Conservation (phyloP, 2,113 vertebrate species). For the Nettapus auritus region DNA sequence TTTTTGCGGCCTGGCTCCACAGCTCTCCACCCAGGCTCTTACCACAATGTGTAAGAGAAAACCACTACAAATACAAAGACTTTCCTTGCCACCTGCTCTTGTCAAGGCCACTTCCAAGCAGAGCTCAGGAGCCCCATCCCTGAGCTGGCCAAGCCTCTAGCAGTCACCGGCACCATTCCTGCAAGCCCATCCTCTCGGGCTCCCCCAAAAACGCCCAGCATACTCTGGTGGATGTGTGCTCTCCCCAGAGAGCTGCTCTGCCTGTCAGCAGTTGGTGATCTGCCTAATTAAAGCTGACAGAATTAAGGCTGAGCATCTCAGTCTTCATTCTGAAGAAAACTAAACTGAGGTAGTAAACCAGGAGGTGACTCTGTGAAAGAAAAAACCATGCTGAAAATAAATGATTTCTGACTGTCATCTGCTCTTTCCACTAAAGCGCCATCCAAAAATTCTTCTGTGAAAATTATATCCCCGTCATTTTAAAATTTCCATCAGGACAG, state of each 20-base stretch:
- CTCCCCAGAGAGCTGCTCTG: background rate
- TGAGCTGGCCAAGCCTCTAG: background rate
- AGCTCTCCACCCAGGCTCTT: background rate
- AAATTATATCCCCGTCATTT: background rate
- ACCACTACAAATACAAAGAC: background rate
- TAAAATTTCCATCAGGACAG: background rate
- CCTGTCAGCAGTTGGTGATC: background rate
- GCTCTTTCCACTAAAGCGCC: background rate
- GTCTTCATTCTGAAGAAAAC: background rate
- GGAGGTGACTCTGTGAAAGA: background rate
- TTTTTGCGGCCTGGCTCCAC: background rate
- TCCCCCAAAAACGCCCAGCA: fast-evolving
- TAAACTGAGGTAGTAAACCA: background rate
- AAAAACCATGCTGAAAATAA: background rate
- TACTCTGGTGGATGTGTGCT: background rate
- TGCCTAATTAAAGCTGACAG: background rate
- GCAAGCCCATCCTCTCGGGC: background rate
- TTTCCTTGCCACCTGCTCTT: background rate
- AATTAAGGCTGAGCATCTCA: background rate
- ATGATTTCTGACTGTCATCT: background rate
- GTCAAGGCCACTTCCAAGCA: background rate
- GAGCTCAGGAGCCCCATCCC: background rate
- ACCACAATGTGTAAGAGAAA: background rate
- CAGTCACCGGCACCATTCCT: background rate
- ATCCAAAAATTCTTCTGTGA: background rate